phyloP scores from a whole-genome alignment of 1,140 invertebrate species.

The Lordiphosa clarofinis region DNA sequence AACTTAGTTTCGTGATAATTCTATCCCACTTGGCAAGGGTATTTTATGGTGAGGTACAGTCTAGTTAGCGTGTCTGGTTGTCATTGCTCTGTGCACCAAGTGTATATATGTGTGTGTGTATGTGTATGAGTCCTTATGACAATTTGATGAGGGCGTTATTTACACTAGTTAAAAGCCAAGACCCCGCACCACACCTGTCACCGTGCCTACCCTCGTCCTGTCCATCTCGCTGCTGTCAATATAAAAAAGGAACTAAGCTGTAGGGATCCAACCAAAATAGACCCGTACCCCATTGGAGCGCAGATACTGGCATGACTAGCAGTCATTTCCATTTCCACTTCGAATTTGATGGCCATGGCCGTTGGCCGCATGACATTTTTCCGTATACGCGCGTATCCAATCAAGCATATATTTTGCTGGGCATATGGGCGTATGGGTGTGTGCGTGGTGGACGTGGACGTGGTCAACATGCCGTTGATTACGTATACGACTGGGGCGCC shows the following conservation, averaged over 20 bases:
- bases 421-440: conserved; percentile 6
- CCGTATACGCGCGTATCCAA: conserved; percentile 75
- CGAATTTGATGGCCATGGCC: conserved; percentile 57
- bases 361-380: conserved; percentile 54
- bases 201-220: neutral
- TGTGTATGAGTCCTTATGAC: conserved; percentile 64
- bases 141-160: conserved; percentile 78
- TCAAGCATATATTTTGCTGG: conserved; percentile 65
- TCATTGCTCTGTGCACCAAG: conserved; percentile 37
- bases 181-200: neutral
- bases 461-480: conserved; percentile 78
- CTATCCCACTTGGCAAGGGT: conserved; percentile 16
- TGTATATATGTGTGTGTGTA: conserved; percentile 10
- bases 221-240: conserved; percentile 50
- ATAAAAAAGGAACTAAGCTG: conserved; percentile 66
- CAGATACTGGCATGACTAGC: conserved; percentile 68
- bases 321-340: conserved; percentile 52
- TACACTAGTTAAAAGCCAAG: conserved; percentile 74
- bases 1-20: neutral
- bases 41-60: conserved; percentile 15
- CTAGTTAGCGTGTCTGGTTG: conserved; percentile 45
- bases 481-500: conserved; percentile 76
- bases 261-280: conserved; percentile 34
- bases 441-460: conserved; percentile 67
- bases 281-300: conserved; percentile 22